Conservation (phyloP, 2,113 vertebrate species). For the Colinus virginianus region DNA sequence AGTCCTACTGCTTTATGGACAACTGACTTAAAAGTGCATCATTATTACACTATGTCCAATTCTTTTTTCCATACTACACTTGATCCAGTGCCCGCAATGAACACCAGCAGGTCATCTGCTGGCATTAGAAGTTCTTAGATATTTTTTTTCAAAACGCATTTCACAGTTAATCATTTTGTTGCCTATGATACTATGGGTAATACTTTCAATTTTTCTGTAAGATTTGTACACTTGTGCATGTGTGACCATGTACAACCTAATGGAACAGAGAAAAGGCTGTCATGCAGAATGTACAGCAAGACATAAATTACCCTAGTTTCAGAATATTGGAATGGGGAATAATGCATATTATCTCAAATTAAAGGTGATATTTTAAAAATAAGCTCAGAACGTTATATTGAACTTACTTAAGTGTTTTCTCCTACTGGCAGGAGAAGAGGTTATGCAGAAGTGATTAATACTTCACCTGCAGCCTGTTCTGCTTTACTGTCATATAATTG, state of each 20-base stretch:
- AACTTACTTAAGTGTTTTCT: background rate
- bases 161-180: background rate
- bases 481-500: slow-evolving; percentile 18
- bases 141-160: background rate
- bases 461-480: slow-evolving; percentile 4
- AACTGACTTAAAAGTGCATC: background rate
- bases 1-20: background rate
- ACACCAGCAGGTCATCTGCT: background rate
- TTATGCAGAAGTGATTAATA: slow-evolving; percentile 12
- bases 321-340: background rate
- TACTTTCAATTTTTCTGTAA: background rate
- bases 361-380: background rate
- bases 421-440: background rate
- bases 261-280: background rate
- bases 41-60: background rate
- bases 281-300: background rate
- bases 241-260: background rate
- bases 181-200: background rate
- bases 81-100: background rate
- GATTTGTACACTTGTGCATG: background rate
- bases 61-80: background rate
- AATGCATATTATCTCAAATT: background rate
- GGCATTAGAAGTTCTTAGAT: background rate
- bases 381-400: background rate
- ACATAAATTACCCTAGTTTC: background rate